Evolutionary conservation across 2,888 invertebrate genomes (phyloP).

Genomic region (Drosophila buzzatii): DNA sequence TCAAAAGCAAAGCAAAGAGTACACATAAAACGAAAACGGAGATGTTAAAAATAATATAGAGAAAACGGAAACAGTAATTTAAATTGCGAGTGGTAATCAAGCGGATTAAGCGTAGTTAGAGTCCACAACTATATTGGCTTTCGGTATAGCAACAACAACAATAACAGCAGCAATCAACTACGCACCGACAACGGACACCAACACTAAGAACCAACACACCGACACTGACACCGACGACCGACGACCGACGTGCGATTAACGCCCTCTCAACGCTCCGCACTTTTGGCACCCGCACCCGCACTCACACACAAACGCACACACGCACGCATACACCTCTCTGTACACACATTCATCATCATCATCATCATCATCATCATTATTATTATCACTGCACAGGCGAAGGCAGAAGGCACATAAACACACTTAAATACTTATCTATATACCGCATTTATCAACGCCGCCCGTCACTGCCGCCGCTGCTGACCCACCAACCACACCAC

Average conservation of each 20-base stretch:
- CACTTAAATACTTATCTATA: slow-evolving; percentile 52
- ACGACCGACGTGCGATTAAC: slow-evolving; percentile 64
- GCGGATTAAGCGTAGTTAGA: slow-evolving; percentile 58
- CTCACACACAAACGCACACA: slow-evolving; percentile 26
- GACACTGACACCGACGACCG: slow-evolving; percentile 59
- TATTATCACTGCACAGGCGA: slow-evolving; percentile 20
- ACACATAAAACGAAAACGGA: slow-evolving; percentile 72
- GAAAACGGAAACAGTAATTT: slow-evolving; percentile 68
- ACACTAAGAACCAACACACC: slow-evolving; percentile 44
- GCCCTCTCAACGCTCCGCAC: slow-evolving; percentile 57
- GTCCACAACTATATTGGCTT: slow-evolving; percentile 51
- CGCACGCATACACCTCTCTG: slow-evolving; percentile 23
- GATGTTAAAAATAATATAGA: slow-evolving; percentile 69
- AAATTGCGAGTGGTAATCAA: slow-evolving; percentile 72
- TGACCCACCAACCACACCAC: slow-evolving; percentile 22
- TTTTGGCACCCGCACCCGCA: slow-evolving; percentile 57
- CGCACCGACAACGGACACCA: slow-evolving; percentile 64
- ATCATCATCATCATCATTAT: slow-evolving; percentile 20
- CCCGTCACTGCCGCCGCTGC: slow-evolving; percentile 32
- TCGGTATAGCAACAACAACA: slow-evolving; percentile 43
- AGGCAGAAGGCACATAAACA: slow-evolving; percentile 47
- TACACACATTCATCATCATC: slow-evolving; percentile 30
- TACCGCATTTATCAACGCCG: slow-evolving; percentile 71
- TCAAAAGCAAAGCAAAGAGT: slow-evolving; percentile 69
- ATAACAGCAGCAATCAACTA: slow-evolving; percentile 53